phyloP scores from a whole-genome alignment of 2,888 invertebrate genomes.

The Chymomyza caudatula region DNA sequence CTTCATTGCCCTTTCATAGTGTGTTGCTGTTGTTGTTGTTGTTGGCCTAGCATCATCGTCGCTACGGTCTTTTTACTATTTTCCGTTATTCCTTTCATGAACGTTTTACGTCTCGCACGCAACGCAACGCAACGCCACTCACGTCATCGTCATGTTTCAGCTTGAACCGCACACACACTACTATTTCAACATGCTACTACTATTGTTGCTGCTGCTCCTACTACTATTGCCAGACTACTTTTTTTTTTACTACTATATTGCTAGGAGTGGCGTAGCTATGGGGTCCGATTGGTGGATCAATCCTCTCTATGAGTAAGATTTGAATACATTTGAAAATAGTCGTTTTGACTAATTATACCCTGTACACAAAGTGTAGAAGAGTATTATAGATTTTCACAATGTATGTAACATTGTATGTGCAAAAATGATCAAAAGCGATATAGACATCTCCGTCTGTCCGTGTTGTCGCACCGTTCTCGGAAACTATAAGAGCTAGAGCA shows the following conservation, averaged over 20 bases:
- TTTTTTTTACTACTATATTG: constrained; percentile 22
- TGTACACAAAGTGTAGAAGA: no score
- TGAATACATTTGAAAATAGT: no score
- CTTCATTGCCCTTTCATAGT: constrained; percentile 38
- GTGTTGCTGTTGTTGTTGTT: constrained; percentile 30
- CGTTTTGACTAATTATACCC: no score
- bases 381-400: no score
- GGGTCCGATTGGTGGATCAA: no score
- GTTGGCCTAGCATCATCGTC: neutral
- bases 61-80: constrained; percentile 45
- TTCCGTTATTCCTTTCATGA: constrained; percentile 49
- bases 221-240: constrained; percentile 21
- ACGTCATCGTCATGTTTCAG: constrained; percentile 66
- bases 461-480: no score
- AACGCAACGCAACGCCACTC: constrained; percentile 39
- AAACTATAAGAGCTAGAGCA: no score
- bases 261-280: no score
- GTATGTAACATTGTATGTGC: no score
- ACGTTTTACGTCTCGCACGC: constrained; percentile 48
- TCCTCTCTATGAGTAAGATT: no score
- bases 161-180: constrained; percentile 11
- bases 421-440: no score
- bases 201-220: constrained; percentile 20
- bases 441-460: no score
- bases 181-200: constrained; percentile 28